These are phyloP conservation scores for Luperina testacea DNA, from an alignment of 2,888 invertebrate genomes.

Conservation along the genomic window DNA sequence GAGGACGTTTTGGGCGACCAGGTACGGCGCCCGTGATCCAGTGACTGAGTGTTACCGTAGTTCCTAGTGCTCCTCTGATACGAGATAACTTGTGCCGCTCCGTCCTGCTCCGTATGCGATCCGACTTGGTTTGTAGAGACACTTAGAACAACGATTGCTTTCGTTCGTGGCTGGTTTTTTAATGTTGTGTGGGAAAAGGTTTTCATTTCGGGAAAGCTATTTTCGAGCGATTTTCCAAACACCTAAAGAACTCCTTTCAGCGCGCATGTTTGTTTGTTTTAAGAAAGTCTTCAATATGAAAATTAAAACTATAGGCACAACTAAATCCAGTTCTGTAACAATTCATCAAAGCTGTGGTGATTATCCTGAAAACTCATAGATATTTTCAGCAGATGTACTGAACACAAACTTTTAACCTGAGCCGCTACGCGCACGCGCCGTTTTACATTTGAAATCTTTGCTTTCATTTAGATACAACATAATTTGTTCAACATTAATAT, in stretches of 20 bases:
- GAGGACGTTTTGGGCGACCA: slow-evolving; percentile 89
- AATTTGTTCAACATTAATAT: background rate
- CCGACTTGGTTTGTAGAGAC: slow-evolving; percentile 73
- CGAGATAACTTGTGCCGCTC: slow-evolving; percentile 63
- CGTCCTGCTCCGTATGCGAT: slow-evolving; percentile 66
- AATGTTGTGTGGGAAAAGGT: background rate
- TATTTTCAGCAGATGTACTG: slow-evolving; percentile 8
- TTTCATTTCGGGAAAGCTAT: slow-evolving; percentile 3
- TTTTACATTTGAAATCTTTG: background rate
- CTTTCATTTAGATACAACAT: background rate
- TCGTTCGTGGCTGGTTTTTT: slow-evolving; percentile 15
- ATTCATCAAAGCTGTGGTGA: slow-evolving; percentile 19
- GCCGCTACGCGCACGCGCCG: background rate
- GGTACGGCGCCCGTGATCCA: slow-evolving; percentile 75
- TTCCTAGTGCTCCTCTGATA: slow-evolving; percentile 63
- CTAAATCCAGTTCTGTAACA: no score
- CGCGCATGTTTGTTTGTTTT: background rate
- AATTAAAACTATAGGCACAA: background rate
- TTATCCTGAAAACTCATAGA: background rate
- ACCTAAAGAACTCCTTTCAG: background rate
- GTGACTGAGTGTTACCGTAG: slow-evolving; percentile 56
- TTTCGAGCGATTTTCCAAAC: background rate
- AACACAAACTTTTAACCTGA: background rate
- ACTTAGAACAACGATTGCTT: slow-evolving; percentile 44
- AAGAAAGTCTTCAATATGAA: background rate